Conservation (phyloP, 1,140 invertebrate genomes). For the Bicyclus anynana region DNA sequence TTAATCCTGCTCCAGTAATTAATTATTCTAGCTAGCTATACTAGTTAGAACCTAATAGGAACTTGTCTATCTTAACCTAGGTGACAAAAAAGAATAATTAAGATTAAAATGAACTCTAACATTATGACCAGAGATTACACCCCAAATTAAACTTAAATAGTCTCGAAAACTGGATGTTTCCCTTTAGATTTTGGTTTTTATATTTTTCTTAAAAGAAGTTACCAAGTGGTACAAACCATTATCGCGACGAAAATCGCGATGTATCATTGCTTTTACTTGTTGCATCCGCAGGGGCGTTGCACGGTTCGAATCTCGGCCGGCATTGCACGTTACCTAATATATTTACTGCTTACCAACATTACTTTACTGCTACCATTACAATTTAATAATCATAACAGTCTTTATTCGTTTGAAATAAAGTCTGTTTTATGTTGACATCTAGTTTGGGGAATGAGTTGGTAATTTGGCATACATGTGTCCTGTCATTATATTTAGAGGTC, state of each 20-base stretch:
- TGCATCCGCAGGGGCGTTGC: constrained; percentile 59
- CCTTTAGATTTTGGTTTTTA: no score
- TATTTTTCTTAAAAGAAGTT: no score
- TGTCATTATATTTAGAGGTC: constrained; percentile 64
- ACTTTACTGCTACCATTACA: constrained; percentile 1
- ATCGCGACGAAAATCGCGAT: constrained; percentile 52
- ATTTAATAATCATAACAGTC: constrained; percentile 1
- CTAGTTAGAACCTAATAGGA: no score
- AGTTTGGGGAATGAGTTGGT: constrained; percentile 17
- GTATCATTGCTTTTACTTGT: constrained; percentile 68
- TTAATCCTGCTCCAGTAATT: no score
- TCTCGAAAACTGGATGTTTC: no score
- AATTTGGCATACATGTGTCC: constrained; percentile 34
- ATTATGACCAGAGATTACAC: no score
- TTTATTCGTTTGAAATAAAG: constrained; percentile 21
- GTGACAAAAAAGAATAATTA: no score
- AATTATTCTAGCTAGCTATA: no score
- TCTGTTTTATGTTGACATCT: constrained; percentile 3
- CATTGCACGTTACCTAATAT: constrained; percentile 45
- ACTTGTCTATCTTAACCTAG: no score
- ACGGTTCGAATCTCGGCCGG: constrained; percentile 41
- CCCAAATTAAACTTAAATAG: no score
- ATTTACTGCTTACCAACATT: constrained; percentile 25
- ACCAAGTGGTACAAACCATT: constrained; percentile 33
- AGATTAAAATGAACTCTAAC: no score